Evolutionary conservation across 2,888 invertebrate species (phyloP).

Genomic region (Thumatha senex): DNA sequence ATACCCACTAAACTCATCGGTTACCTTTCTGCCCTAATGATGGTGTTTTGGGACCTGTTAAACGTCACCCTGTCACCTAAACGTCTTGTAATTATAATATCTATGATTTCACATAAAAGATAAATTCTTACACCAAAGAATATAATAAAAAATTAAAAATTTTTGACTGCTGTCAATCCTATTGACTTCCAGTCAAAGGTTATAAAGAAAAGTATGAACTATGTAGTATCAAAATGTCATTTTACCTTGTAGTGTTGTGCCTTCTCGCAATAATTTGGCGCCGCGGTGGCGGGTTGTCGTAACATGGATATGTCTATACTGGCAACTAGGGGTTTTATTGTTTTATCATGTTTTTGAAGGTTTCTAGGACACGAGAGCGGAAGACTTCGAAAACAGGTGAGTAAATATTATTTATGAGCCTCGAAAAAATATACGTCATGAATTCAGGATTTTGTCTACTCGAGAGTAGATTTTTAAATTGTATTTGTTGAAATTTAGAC

Average conservation of each 20-base stretch:
- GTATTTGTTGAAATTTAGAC: no score
- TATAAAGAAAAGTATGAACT: background rate
- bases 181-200: constrained; percentile 4
- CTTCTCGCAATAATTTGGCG: constrained; percentile 40
- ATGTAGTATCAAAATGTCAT: constrained; percentile 28
- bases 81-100: no score
- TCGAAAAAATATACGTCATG: background rate
- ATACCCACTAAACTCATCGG: no score
- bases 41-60: no score
- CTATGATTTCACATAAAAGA: no score
- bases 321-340: constrained; percentile 18
- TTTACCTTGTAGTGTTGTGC: constrained; percentile 21
- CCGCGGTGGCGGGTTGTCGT: constrained; percentile 34
- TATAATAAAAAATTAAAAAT: no score
- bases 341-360: constrained; percentile 25
- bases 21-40: no score
- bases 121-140: no score
- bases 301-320: constrained; percentile 14
- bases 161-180: background rate
- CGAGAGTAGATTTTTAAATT: no score
- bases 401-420: background rate
- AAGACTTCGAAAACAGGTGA: constrained; percentile 1
- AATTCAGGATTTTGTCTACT: no score
- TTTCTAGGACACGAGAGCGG: constrained; percentile 1
- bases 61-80: no score